Conservation (phyloP, 2,888 invertebrate genomes). For the Epirrhoe tristata region DNA sequence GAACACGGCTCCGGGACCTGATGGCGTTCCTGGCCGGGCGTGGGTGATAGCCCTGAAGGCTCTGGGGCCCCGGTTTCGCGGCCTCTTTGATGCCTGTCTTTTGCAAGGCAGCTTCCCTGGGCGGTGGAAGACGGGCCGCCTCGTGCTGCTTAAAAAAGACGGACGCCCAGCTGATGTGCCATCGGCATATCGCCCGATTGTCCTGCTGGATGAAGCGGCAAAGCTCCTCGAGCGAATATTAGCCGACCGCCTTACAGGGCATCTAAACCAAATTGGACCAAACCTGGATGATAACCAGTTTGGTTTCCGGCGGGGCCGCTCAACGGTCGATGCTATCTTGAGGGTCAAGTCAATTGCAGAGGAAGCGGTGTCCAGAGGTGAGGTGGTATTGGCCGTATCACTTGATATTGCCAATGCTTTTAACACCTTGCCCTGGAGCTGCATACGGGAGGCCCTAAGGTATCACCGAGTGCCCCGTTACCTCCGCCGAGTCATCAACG, state of each 20-base stretch:
- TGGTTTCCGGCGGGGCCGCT: constrained; percentile 5
- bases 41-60: background rate
- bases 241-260: too few species aligned
- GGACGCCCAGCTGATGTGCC: too few species aligned
- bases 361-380: constrained; percentile 1
- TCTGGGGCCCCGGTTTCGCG: constrained; percentile 7
- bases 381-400: constrained; percentile 12
- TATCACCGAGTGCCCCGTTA: background rate
- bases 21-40: background rate
- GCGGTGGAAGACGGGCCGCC: too few species aligned
- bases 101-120: too few species aligned
- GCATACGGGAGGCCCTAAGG: background rate
- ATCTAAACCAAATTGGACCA: background rate
- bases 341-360: background rate
- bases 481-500: background rate
- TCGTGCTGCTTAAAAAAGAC: too few species aligned
- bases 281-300: constrained; percentile 7
- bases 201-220: too few species aligned
- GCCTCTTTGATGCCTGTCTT: too few species aligned
- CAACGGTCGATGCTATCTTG: constrained; percentile 6
- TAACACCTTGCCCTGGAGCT: constrained; percentile 1
- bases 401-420: background rate
- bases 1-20: too few species aligned
- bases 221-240: too few species aligned
- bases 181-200: too few species aligned